Percentiles rank a stretch among this genome's conserved stretches.
Evolutionary conservation across 2,888 invertebrate species (phyloP).

Genomic region (Tineola bisselliella): DNA sequence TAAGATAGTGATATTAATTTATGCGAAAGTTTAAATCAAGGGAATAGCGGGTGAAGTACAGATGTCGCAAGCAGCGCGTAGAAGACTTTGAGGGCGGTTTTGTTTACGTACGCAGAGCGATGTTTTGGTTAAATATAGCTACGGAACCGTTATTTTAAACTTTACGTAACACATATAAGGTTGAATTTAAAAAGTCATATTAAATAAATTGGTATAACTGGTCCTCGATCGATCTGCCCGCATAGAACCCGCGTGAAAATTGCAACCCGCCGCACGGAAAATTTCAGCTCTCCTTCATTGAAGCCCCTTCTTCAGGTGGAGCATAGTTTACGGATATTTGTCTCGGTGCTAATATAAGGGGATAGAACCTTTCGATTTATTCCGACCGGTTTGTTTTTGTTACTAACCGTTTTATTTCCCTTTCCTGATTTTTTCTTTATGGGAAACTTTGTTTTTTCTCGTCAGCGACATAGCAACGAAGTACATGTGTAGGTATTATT

Average conservation of each 20-base stretch:
- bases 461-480: conserved; percentile 3
- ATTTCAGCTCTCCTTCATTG: conserved; percentile 23
- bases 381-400: conserved; percentile 29
- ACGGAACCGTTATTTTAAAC: background rate
- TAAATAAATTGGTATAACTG: background rate
- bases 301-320: conserved; percentile 27
- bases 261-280: conserved; percentile 39
- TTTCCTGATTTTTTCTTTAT: conserved; percentile 4
- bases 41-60: background rate
- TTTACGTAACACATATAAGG: background rate
- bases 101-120: conserved; percentile 8
- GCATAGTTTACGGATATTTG: conserved; percentile 40
- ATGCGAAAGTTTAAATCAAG: conserved; percentile 5
- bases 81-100: background rate
- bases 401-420: conserved; percentile 29
- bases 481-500: background rate
- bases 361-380: conserved; percentile 36
- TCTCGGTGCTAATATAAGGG: conserved; percentile 35
- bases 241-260: conserved; percentile 55
- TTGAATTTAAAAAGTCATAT: background rate
- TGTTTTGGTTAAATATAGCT: background rate
- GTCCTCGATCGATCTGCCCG: conserved; percentile 49
- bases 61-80: conserved; percentile 3
- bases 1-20: conserved; percentile 10
- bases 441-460: background rate